phyloP scores from a whole-genome alignment of 2,888 invertebrate species.

The Drosophila quinaria region DNA sequence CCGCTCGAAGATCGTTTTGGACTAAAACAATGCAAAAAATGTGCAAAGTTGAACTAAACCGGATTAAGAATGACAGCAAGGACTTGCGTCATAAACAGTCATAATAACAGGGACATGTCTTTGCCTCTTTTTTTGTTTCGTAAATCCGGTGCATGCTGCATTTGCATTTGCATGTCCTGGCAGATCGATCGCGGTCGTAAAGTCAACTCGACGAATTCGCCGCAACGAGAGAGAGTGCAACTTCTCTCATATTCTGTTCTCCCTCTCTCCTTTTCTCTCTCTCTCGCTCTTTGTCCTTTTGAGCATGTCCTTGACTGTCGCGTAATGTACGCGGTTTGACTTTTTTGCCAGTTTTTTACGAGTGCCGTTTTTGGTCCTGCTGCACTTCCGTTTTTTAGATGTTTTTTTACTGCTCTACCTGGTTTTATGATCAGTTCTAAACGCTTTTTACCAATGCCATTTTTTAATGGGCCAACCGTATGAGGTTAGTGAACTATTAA shows the following conservation, averaged over 20 bases:
- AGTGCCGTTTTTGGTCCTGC: conserved; percentile 17
- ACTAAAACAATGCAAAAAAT: conserved; percentile 73
- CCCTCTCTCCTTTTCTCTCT: background rate
- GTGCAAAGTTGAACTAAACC: conserved; percentile 78
- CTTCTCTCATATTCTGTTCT: background rate
- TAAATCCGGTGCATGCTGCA: conserved; percentile 34
- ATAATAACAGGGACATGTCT: conserved; percentile 4
- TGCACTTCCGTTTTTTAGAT: conserved; percentile 71
- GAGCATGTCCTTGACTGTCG: conserved; percentile 54
- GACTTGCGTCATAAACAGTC: conserved; percentile 74
- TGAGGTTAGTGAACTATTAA: conserved; percentile 51
- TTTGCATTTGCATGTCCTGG: conserved; percentile 55
- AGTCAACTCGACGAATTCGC: conserved; percentile 60
- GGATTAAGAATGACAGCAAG: conserved; percentile 71
- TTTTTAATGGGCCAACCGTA: conserved; percentile 51
- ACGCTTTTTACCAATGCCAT: conserved; percentile 15
- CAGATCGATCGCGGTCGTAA: conserved; percentile 19
- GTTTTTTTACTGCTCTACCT: conserved; percentile 25
- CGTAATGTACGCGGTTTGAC: conserved; percentile 70
- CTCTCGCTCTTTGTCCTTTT: conserved; percentile 3
- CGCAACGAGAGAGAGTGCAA: conserved; percentile 29
- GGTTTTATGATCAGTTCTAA: conserved; percentile 43
- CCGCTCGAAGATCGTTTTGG: conserved; percentile 14
- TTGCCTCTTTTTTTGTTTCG: conserved; percentile 13
- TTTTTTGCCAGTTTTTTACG: conserved; percentile 71